Evolutionary conservation across 2,113 vertebrate genomes (phyloP).

Genomic region (Sander lucioperca): DNA sequence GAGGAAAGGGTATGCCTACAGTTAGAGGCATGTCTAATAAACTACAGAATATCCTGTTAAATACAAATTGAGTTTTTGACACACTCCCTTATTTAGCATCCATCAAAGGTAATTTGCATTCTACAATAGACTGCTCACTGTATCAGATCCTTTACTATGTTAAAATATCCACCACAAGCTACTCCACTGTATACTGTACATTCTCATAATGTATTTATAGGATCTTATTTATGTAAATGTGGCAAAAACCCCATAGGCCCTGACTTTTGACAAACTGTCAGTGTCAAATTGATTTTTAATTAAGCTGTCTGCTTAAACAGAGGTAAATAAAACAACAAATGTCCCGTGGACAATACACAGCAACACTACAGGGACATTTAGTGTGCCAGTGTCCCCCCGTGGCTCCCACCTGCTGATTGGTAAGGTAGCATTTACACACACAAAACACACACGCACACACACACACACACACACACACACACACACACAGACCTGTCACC

Average conservation of each 20-base stretch:
- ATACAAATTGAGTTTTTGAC: neutral
- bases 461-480: too few relatives aligned
- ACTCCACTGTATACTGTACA: neutral
- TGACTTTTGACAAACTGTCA: neutral
- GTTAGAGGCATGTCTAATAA: neutral
- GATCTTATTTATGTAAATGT: constrained; percentile 2
- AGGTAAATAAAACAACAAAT: constrained; percentile 19
- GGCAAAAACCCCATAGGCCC: neutral
- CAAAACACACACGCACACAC: neutral
- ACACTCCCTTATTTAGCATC: neutral
- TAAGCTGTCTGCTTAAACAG: constrained; percentile 4
- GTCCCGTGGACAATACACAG: constrained; percentile 1
- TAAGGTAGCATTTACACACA: neutral
- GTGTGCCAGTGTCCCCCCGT: neutral
- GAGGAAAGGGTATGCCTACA: too few relatives aligned
- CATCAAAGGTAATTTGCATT: neutral
- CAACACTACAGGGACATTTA: constrained; percentile 14
- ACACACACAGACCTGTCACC: constrained; percentile 12
- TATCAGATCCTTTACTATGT: neutral
- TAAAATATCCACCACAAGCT: neutral
- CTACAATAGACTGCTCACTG: neutral
- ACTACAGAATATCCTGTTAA: neutral
- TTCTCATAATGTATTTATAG: neutral
- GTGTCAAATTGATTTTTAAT: neutral
- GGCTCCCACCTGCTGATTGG: constrained; percentile 5